phyloP scores from a whole-genome alignment of 2,888 invertebrate genomes.

The Scrobipalpa atriplicella region DNA sequence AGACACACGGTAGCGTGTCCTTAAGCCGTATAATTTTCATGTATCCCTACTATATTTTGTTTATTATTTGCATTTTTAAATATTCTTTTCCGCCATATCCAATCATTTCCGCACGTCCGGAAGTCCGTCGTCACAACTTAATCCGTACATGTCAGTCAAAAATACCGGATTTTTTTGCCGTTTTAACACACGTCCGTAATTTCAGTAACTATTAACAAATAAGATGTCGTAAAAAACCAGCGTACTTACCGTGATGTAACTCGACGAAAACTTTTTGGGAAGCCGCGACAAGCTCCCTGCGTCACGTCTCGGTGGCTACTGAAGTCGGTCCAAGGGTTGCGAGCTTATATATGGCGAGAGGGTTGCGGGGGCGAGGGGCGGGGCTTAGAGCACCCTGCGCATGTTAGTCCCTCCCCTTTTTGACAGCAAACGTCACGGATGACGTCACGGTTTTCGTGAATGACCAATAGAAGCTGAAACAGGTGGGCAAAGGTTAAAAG shows the following conservation, averaged over 20 bases:
- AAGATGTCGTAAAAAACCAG: neutral
- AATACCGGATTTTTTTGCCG: neutral
- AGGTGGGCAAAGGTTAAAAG: slow-evolving; percentile 18
- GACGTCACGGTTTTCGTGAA: slow-evolving; percentile 40
- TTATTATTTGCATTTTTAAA: too few species aligned
- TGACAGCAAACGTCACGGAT: slow-evolving; percentile 60
- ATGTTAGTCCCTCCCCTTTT: slow-evolving; percentile 64
- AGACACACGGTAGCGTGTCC: too few species aligned
- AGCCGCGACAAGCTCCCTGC: slow-evolving; percentile 46
- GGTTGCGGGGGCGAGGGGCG: slow-evolving; percentile 58
- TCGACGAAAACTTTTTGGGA: slow-evolving; percentile 67
- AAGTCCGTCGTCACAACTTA: neutral
- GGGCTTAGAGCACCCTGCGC: slow-evolving; percentile 55
- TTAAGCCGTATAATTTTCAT: too few species aligned
- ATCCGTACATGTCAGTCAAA: neutral
- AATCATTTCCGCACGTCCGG: neutral
- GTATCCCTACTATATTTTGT: too few species aligned
- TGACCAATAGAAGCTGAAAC: slow-evolving; percentile 23
- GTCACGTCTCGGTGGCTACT: slow-evolving; percentile 43
- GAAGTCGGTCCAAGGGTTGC: slow-evolving; percentile 37
- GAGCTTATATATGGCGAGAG: slow-evolving; percentile 63
- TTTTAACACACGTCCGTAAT: neutral
- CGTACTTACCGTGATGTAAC: slow-evolving; percentile 65
- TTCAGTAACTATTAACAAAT: neutral
- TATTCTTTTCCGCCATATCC: neutral